These are phyloP conservation scores for Asteroscopus sphinx DNA, from an alignment of 2,888 invertebrate species.

Conservation along the genomic window DNA sequence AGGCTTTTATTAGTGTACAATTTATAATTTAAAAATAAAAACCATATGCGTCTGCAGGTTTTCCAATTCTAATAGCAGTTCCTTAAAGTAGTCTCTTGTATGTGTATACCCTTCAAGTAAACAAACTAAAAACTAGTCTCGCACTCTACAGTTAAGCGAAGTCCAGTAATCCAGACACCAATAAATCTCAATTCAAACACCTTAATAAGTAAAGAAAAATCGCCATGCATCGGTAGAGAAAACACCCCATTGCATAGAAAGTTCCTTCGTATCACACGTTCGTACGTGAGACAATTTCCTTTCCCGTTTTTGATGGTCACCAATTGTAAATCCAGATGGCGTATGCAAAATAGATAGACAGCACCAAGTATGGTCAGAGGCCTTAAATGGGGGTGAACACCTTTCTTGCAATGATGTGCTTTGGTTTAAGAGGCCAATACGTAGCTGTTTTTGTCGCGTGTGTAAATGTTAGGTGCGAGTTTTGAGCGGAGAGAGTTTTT, in stretches of 20 bases:
- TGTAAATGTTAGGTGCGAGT: conserved; percentile 49
- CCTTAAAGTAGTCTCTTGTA: neutral
- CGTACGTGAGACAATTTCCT: conserved; percentile 77
- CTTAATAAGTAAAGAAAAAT: conserved; percentile 51
- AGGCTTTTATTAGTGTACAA: too few relatives aligned
- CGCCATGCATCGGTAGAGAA: conserved; percentile 41
- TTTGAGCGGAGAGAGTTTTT: conserved; percentile 23
- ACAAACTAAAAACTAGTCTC: conserved; percentile 42
- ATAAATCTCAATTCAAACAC: conserved; percentile 50
- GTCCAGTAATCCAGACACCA: conserved; percentile 26
- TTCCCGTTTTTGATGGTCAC: conserved; percentile 74
- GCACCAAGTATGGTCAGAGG: conserved; percentile 72
- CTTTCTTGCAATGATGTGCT: conserved; percentile 69
- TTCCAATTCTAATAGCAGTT: too few relatives aligned
- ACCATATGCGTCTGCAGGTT: too few relatives aligned
- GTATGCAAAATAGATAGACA: conserved; percentile 77
- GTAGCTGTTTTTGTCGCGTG: conserved; percentile 63
- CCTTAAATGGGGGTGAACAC: conserved; percentile 69
- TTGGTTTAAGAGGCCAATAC: conserved; percentile 68
- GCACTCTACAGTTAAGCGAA: conserved; percentile 22
- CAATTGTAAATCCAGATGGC: conserved; percentile 75
- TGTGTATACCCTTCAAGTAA: conserved; percentile 18
- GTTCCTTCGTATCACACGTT: conserved; percentile 39
- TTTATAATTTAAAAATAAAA: too few relatives aligned
- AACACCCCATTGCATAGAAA: conserved; percentile 52